Base-by-base conservation (phyloP, 2,113 vertebrate species). In the Etheostoma cragini region DNA sequence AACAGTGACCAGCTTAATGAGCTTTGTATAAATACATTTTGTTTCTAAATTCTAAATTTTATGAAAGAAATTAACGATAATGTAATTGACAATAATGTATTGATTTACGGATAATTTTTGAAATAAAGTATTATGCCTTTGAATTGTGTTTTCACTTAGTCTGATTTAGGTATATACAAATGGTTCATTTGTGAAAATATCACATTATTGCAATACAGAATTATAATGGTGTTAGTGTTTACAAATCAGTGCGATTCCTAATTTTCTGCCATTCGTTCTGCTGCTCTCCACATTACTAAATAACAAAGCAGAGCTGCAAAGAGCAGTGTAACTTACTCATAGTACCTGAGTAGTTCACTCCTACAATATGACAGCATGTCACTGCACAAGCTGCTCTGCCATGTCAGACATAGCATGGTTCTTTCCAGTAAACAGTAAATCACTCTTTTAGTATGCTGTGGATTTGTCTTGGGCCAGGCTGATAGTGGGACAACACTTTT, bases 71-170 rank as follows among this genome's bases (percentile, higher is more conserved):
- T 4, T 30, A 30, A 30, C 30, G 30, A 30, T 30, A 30, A 30
- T 30, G 4, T 30, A 30, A 30, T 30, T 30, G 4, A 30, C 30
- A 30, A 26, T 75, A 69, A 66, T 77, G 68, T 83, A 66, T 73
- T 76, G 38, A 56, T 77, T 86, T 87, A 45, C 80, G 50, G 61
- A 90, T 72, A 10, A 68, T 76, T 2, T 86, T 26, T 85, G 66
- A 92, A 95, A 94, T 95, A 95, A 95, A 95, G 94, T 64, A 85
- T 87, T 66, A 80, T 87, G 80, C 85, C 84, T 83, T 85, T 83
- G 50, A 81, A 73, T 50, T 67, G 22, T 60, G 50, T 88, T 22
- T 62, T 69, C 12, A 21, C 70, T 80, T 76, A 16, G 4, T 78
- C 7, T 50, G n/a, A 58, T 35, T 69, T 56, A 26, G 19, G 14